Base-by-base conservation (phyloP, 1,140 invertebrate genomes). In the Lepidotrigona ventralis region DNA sequence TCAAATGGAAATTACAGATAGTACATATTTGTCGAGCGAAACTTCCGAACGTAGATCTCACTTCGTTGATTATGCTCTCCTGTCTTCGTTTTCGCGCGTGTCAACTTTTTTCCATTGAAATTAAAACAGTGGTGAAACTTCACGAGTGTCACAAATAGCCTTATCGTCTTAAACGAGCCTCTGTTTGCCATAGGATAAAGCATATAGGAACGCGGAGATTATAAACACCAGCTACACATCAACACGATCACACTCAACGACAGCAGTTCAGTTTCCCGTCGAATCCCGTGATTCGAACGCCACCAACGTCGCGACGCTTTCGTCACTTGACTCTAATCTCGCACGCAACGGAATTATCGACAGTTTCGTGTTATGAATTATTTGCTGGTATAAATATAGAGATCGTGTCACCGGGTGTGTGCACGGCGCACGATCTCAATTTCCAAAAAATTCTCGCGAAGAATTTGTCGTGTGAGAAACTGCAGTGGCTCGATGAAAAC, bases 331-430 rank as follows among this genome's bases (percentile, higher is more conserved):
- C 23, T 14, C 68, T n/a, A 70, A 79, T 46, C 68, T 12, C 15
- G 19, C 23, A 21, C 19, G 19, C 29, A 29, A 72, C 6, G 33
- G 23, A 12, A 80, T 80, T 53, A 74, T 2, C 54, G 21, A 39
- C n/a, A 26, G 12, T 12, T 8, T 64, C 21, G 19, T 19, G 14
- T 56, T 15, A 33, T 23, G 29, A 51, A 81, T 66, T 39, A 29
- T 19, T 66, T 56, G 71, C 12, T 53, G n/a, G 33, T 81, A 81
- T 68, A 81, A 81, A 75, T 81, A 81, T n/a, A 53, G 79, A 81
- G 72, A 81, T 81, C 75, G 72, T 75, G 51, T 81, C 79, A 81
- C 53, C 56, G 23, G 3, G 29, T 14, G 26, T 39, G 39, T 39
- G 11, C 64, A 56, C 19, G 51, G 68, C 15, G n/a, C 46, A 19